Base-by-base conservation (phyloP, 2,797 vertebrate species). In the Molossus alvarezi region DNA sequence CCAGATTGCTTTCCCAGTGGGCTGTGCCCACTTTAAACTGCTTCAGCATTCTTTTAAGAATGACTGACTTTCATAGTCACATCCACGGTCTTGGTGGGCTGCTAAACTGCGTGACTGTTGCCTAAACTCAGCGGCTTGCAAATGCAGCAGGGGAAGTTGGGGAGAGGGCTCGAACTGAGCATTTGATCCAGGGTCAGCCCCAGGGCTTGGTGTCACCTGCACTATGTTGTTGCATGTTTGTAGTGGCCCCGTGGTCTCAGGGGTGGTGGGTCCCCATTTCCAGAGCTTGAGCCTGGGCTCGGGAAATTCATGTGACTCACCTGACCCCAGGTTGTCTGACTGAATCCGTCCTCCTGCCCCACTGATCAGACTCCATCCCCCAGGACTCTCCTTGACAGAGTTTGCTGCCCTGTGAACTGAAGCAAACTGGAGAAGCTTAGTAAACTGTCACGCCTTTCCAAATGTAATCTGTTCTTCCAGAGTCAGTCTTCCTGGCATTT, bases 11-110 rank as follows among this genome's bases (percentile, higher is more conserved):
- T 95, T 93, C 88, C 53, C 53, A 9, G 5, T 76, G 25, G 87
- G 29, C 76, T 58, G n/a, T 60, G n/a, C 77, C 90, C 77, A 18
- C 69, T 51, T 48, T 67, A 82, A 77, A 65, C 62, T 53, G 77
- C 94, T 92, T 92, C 51, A 9, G 71, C 90, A 15, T 67, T 73
- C 48, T 88, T 51, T 72, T 53, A 85, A 83, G 25, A 73, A 57
- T 76, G 65, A 79, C 94, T 94, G 85, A 72, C 85, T 91, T 91
- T 71, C 60, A 65, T 11, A 65, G 86, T 69, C 53, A 37, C 88
- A 55, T 57, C 81, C 15, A 9, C 0, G 0, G 29, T 41, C 67
- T 65, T 25, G 3, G 53, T 79, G 87, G 71, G 57, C 95, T 84
- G 72, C 94, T 97, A 58, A 95, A 62, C 65, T 45, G 27, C 48